Percentiles rank a stretch among this genome's conserved stretches.
These are phyloP conservation scores for Verasper variegatus DNA, from an alignment of 2,113 vertebrate species.

Conservation along the genomic window DNA sequence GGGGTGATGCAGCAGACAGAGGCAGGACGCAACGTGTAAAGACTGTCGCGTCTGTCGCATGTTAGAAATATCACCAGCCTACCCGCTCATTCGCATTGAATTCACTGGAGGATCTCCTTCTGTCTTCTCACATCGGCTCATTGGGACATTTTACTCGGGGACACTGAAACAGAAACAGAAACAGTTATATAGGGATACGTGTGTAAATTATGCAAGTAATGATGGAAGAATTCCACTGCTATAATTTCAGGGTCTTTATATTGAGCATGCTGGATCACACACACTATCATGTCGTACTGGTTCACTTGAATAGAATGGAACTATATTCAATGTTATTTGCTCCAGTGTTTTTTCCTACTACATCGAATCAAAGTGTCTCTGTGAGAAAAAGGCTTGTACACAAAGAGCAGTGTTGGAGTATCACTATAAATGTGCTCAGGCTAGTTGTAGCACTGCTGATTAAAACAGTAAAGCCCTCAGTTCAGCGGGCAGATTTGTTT, in stretches of 20 bases:
- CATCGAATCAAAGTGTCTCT: slow-evolving; percentile 5
- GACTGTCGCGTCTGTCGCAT: neutral
- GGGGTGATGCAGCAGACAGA: too few species aligned
- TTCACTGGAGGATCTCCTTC: too few species aligned
- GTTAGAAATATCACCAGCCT: too few species aligned
- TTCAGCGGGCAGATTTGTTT: neutral
- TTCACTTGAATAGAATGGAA: neutral
- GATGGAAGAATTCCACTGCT: neutral
- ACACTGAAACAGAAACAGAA: too few species aligned
- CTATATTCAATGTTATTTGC: neutral
- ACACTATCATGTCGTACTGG: neutral
- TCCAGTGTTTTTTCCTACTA: neutral
- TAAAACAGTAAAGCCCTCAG: neutral
- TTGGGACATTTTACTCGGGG: neutral
- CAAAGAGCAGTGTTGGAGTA: neutral
- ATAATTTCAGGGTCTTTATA: neutral
- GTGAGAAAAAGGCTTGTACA: neutral
- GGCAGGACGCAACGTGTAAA: too few species aligned
- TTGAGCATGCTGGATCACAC: neutral
- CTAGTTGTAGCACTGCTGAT: neutral
- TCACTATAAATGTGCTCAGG: neutral
- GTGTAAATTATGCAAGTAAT: neutral
- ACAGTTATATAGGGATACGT: neutral
- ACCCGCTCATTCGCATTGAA: too few species aligned
- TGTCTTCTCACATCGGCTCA: too few species aligned